These are phyloP conservation scores for Vandiemenella viatica DNA, from an alignment of 2,888 invertebrate species.

Conservation along the genomic window DNA sequence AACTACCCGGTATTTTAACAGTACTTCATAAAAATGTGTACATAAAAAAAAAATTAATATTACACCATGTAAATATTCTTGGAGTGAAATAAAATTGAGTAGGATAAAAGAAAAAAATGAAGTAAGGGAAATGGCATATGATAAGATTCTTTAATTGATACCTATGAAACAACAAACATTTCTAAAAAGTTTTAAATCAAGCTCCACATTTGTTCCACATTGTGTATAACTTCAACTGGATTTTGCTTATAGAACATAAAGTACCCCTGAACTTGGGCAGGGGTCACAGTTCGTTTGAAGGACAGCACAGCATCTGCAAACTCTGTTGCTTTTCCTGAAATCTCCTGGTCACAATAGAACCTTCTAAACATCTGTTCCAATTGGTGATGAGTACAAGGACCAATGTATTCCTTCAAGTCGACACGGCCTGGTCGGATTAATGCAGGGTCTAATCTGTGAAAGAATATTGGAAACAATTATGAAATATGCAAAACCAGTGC, in stretches of 20 bases:
- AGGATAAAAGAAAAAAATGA: too few species aligned
- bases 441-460: constrained; percentile 76
- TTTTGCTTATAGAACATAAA: constrained; percentile 78
- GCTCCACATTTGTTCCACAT: constrained; percentile 41
- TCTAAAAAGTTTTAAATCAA: too few species aligned
- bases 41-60: too few species aligned
- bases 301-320: constrained; percentile 53
- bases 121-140: too few species aligned
- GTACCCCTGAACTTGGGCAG: constrained; percentile 89
- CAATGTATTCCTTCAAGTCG: constrained; percentile 80
- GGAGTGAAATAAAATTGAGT: too few species aligned
- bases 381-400: constrained; percentile 57
- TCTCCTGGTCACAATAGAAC: constrained; percentile 53
- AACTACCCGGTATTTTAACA: too few species aligned
- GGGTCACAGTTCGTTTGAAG: constrained; percentile 52
- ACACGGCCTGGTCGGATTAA: constrained; percentile 89
- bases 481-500: too few species aligned
- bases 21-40: too few species aligned
- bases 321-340: constrained; percentile 35
- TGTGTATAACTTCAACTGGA: constrained; percentile 39
- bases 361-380: constrained; percentile 73
- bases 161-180: too few species aligned
- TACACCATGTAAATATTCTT: too few species aligned
- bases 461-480: constrained; percentile 3
- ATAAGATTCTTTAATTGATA: too few species aligned